phyloP scores from a whole-genome alignment of 1,140 invertebrate species.

The Penaeus indicus region DNA sequence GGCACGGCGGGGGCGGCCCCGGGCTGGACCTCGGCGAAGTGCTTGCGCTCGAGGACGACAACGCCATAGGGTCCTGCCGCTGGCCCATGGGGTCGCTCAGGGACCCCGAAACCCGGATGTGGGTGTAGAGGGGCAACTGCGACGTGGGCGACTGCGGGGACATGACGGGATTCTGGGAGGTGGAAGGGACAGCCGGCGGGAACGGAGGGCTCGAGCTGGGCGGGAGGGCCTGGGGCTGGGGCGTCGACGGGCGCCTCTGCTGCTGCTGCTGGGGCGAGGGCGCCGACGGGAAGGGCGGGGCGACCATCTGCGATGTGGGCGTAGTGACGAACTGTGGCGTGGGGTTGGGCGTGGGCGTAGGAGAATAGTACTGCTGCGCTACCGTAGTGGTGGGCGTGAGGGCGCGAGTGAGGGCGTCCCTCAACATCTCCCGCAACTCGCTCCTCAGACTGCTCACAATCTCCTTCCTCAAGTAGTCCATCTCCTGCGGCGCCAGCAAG shows the following conservation, averaged over 20 bases:
- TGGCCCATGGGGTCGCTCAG: background rate
- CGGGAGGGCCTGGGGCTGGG: too few species aligned
- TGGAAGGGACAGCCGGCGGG: background rate
- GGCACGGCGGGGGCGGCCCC: background rate
- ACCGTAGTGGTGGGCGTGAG: constrained; percentile 57
- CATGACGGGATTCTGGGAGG: background rate
- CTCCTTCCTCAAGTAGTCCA: constrained; percentile 70
- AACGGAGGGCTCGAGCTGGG: background rate
- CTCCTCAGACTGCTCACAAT: constrained; percentile 68
- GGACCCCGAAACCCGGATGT: constrained; percentile 20
- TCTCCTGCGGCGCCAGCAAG: constrained; percentile 67
- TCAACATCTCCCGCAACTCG: constrained; percentile 67
- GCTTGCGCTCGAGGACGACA: background rate
- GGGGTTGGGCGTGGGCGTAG: constrained; percentile 58
- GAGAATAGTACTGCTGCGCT: constrained; percentile 46
- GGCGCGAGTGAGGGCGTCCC: constrained; percentile 66
- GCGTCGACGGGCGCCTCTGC: too few species aligned
- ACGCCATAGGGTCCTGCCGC: too few species aligned
- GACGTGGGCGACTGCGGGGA: constrained; percentile 27
- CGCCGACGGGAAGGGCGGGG: constrained; percentile 29
- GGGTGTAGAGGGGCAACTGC: background rate
- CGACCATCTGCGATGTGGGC: constrained; percentile 40
- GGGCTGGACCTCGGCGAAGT: constrained; percentile 35
- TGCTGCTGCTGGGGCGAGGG: too few species aligned
- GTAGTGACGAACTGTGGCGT: constrained; percentile 48